Evolutionary conservation across 2,797 vertebrate genomes (phyloP).

Genomic region (Hippocampus kuda): DNA sequence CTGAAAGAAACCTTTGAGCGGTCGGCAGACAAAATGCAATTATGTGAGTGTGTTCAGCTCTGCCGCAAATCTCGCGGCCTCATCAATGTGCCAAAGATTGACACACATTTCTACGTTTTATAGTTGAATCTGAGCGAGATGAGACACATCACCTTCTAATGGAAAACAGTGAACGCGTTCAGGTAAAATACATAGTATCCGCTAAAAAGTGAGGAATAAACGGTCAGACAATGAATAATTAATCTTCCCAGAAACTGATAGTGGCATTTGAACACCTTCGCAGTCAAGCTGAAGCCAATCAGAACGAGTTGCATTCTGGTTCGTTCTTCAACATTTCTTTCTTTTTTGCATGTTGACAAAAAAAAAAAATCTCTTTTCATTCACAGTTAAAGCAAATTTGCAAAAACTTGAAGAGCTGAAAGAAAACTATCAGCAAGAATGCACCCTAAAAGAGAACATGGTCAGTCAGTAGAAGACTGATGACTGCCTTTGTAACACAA

Average conservation of each 20-base stretch:
- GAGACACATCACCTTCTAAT: constrained; percentile 77
- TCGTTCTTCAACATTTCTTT: constrained; percentile 17
- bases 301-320: constrained; percentile 79
- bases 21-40: constrained; percentile 76
- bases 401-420: constrained; percentile 73
- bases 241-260: constrained; percentile 70
- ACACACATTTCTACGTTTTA: constrained; percentile 16
- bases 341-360: not conserved
- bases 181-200: constrained; percentile 58
- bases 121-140: constrained; percentile 87
- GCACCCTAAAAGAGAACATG: constrained; percentile 71
- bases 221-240: not conserved
- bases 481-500: not conserved
- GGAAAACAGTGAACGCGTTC: constrained; percentile 72
- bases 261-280: constrained; percentile 79
- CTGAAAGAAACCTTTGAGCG: constrained; percentile 83
- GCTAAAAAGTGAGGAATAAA: not conserved
- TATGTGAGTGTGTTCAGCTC: constrained; percentile 69
- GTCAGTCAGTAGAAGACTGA: constrained; percentile 52
- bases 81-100: not conserved
- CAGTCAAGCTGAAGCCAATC: constrained; percentile 73
- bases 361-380: constrained; percentile 8
- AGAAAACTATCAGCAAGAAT: constrained; percentile 67
- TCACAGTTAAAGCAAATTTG: constrained; percentile 74
- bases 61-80: not conserved